Evolutionary conservation across 2,113 vertebrate genomes (phyloP).

Genomic region (Mobula hypostoma): DNA sequence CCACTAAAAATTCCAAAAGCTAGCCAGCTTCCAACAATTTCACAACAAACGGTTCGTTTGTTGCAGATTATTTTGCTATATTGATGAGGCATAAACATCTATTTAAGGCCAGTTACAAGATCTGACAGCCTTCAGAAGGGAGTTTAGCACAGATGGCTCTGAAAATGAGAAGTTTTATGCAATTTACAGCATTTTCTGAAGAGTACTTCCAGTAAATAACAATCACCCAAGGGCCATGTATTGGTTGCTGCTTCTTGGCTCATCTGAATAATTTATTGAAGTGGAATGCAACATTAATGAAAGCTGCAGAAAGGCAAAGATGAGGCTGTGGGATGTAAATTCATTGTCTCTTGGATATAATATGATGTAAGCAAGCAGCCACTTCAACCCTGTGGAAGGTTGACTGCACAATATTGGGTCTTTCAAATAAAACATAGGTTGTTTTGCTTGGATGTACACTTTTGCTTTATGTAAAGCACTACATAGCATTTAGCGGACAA

Average conservation of each 20-base stretch:
- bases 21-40: no score
- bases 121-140: not conserved
- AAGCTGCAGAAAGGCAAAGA: not conserved
- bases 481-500: not conserved
- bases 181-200: slow-evolving; percentile 30
- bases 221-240: not conserved
- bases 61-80: not conserved
- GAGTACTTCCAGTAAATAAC: not conserved
- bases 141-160: slow-evolving; percentile 5
- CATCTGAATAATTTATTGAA: slow-evolving; percentile 37
- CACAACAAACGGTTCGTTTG: slow-evolving; percentile 1
- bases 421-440: not conserved
- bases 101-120: slow-evolving; percentile 2
- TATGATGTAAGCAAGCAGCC: not conserved
- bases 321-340: not conserved
- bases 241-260: slow-evolving; percentile 16
- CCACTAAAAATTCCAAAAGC: not conserved
- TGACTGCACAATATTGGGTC: not conserved
- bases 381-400: not conserved
- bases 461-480: not conserved
- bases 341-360: not conserved
- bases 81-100: not conserved
- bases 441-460: not conserved
- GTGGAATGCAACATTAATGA: slow-evolving; percentile 33
- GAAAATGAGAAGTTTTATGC: slow-evolving; percentile 30